Evolutionary conservation across 2,888 invertebrate genomes (phyloP).

Genomic region (Ceraclea dissimilis): DNA sequence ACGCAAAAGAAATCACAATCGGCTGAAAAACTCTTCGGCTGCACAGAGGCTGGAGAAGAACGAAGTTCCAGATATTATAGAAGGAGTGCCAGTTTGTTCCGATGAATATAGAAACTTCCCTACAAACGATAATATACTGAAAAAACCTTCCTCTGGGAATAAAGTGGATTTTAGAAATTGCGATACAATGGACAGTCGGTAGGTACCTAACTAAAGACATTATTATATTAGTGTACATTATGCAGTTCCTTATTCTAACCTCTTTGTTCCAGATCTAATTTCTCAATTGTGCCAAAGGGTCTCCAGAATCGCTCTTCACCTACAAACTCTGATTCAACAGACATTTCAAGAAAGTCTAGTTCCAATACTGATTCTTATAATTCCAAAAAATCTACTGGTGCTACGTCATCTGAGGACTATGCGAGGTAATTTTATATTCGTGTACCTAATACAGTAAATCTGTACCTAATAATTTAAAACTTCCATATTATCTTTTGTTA

Average conservation of each 20-base stretch:
- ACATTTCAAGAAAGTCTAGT: constrained; percentile 44
- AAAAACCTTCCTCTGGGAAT: constrained; percentile 27
- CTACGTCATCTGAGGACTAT: constrained; percentile 21
- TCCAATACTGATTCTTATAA: constrained; percentile 37
- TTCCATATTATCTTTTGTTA: not conserved
- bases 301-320: constrained; percentile 43
- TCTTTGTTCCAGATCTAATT: constrained; percentile 14
- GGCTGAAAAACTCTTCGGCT: constrained; percentile 35
- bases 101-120: constrained; percentile 34
- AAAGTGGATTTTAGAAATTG: constrained; percentile 31
- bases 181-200: constrained; percentile 12
- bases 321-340: constrained; percentile 42
- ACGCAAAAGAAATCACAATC: constrained; percentile 37
- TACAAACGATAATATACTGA: constrained; percentile 31
- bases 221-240: not conserved
- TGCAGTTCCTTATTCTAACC: not conserved
- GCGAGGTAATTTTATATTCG: constrained; percentile 15
- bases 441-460: not conserved
- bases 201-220: not conserved
- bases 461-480: not conserved
- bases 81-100: constrained; percentile 45
- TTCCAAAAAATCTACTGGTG: constrained; percentile 21
- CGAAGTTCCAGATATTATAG: constrained; percentile 47
- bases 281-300: constrained; percentile 35
- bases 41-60: constrained; percentile 42